Evolutionary conservation across 2,113 vertebrate genomes (phyloP).

Genomic region (Malurus elegans): DNA sequence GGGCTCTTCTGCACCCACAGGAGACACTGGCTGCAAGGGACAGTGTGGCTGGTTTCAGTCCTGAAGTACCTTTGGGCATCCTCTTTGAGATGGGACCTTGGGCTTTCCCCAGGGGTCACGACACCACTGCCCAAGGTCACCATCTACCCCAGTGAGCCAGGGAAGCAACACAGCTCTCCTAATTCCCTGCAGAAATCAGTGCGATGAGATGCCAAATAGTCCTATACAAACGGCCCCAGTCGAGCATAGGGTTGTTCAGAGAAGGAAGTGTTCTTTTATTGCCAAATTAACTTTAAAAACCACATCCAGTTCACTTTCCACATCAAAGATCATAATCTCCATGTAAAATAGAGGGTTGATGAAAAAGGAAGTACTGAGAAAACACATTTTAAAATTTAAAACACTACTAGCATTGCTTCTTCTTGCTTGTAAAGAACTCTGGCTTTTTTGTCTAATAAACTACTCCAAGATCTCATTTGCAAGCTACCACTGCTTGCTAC

Average conservation of each 20-base stretch:
- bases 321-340: conserved; percentile 5
- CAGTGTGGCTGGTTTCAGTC: neutral
- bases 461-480: neutral
- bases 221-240: accelerated
- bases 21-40: neutral
- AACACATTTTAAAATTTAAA: conserved; percentile 25
- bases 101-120: neutral
- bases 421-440: neutral
- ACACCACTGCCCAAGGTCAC: neutral
- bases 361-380: conserved; percentile 21
- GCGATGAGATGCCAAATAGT: neutral
- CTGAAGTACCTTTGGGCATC: neutral
- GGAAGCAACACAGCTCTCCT: neutral
- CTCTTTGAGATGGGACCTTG: neutral
- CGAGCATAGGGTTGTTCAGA: accelerated
- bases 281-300: conserved; percentile 15
- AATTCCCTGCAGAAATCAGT: neutral
- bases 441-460: conserved; percentile 9
- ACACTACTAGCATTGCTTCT: neutral
- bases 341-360: neutral
- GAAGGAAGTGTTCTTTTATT: neutral
- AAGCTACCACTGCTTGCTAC: neutral
- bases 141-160: neutral
- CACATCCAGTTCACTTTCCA: neutral
- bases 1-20: neutral